Percentiles rank a stretch among this genome's conserved stretches.
Evolutionary conservation across 2,888 invertebrate genomes (phyloP).

Genomic region (Calliphora vomitoria): DNA sequence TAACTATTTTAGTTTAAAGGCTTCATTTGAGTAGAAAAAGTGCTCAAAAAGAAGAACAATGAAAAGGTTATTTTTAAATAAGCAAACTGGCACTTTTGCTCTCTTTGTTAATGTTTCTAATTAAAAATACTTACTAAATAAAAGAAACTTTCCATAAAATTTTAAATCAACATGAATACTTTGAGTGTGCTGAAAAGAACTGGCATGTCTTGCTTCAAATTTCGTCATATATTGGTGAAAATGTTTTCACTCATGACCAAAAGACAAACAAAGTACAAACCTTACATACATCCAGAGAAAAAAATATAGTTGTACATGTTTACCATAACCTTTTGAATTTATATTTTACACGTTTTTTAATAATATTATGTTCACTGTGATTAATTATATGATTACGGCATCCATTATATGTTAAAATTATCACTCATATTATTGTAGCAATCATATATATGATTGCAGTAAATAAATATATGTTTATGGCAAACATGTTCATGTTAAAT

Average conservation of each 20-base stretch:
- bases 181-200: neutral
- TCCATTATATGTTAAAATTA: too few species aligned
- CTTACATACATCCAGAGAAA: neutral
- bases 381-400: too few species aligned
- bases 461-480: too few species aligned
- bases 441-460: too few species aligned
- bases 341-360: too few species aligned
- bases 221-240: neutral
- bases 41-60: neutral
- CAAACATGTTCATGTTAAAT: too few species aligned
- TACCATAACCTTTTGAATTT: too few species aligned
- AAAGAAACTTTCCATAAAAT: neutral
- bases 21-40: conserved; percentile 1
- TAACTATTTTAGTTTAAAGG: conserved; percentile 26
- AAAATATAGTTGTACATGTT: too few species aligned
- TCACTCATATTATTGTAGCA: too few species aligned
- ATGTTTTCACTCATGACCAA: conserved; percentile 9
- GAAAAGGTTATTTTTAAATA: neutral
- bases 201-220: neutral
- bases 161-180: neutral
- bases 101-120: conserved; percentile 44
- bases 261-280: neutral
- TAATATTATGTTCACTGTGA: too few species aligned
- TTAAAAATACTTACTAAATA: conserved; percentile 32
- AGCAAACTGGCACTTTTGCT: neutral